Base-by-base conservation (phyloP, 2,888 invertebrate genomes). In the Philopedon plagiatum region DNA sequence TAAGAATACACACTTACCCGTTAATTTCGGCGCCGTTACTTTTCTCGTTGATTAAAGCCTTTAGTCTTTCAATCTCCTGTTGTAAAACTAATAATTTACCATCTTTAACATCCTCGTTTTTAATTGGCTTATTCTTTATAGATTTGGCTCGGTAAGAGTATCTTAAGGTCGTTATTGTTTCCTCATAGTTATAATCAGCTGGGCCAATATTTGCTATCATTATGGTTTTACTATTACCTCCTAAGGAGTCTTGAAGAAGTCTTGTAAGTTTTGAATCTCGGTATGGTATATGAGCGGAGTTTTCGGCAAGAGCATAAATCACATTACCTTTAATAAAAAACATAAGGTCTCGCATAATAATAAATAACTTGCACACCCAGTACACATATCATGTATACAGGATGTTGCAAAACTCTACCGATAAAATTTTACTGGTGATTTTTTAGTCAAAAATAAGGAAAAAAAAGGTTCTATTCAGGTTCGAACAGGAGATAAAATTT, bases 191-290 rank as follows among this genome's bases (percentile, higher is more conserved):
- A 87, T 96, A 97, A 78, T 93, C 93, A 18, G 99, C 98, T 23
- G 99, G 99, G 0, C 99, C 99, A 81, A 99, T 94, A 85, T 98
- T 99, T 8, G 99, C 99, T 64, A 99, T 96, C 99, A 99, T 99
- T 65, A 99, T 96, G 0, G 99, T 99, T 86, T 97, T 97, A 49
- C 99, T 97, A 57, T 82, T 82, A 21, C 99, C 99, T 67, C 99
- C 99, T 51, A 99, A 88, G 0, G 98, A 99, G 87, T 99, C 99
- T 88, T 99, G 98, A 71, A 99, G 88, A 65, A 99, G 88, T 62
- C 99, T 90, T 7, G 99, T 99, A 68, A 99, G 88, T 87, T 99
- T 99, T 2, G 98, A 98, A 86, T 99, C 98, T 83, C 99, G 88
- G 87, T 99, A 99, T 1, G 99, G 99, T 80, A 99, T 95, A 84